Percentiles rank a stretch among this genome's conserved stretches.
These are phyloP conservation scores for Tursiops truncatus DNA, from an alignment of 2,113 vertebrate genomes.

Conservation along the genomic window DNA sequence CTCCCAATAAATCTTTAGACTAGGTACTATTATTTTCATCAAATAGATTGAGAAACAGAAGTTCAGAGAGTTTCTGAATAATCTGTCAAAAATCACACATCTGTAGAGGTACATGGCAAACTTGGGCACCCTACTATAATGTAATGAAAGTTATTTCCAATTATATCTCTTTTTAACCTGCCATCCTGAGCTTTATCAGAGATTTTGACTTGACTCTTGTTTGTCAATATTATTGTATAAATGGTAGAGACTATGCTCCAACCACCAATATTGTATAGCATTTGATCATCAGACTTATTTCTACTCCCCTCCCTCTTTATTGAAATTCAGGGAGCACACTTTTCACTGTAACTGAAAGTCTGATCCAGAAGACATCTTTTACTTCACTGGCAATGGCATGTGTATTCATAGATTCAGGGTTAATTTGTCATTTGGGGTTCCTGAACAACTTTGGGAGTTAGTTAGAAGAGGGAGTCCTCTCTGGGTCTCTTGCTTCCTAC, in stretches of 20 bases:
- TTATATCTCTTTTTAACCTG: not conserved
- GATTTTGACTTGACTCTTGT: not conserved
- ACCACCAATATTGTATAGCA: not conserved
- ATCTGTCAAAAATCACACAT: not conserved
- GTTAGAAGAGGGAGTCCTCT: not conserved
- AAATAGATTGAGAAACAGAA: not conserved
- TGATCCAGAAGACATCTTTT: not conserved
- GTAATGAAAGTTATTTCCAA: not conserved
- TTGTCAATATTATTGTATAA: not conserved
- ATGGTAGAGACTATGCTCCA: not conserved
- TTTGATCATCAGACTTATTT: not conserved
- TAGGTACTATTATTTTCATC: not conserved
- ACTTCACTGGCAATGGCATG: not conserved
- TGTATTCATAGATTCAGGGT: not conserved
- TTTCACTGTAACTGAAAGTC: not conserved
- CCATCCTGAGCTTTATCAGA: not conserved
- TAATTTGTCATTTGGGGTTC: not conserved
- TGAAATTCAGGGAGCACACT: not conserved
- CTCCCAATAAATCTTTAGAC: not conserved
- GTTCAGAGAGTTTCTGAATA: not conserved
- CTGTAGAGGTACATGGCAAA: not conserved
- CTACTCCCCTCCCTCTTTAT: not conserved
- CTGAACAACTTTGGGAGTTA: not conserved
- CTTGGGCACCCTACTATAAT: not conserved
- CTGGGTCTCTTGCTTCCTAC: not conserved